Conservation (phyloP, 2,888 invertebrate genomes). For the Nephrotoma guestfalica region DNA sequence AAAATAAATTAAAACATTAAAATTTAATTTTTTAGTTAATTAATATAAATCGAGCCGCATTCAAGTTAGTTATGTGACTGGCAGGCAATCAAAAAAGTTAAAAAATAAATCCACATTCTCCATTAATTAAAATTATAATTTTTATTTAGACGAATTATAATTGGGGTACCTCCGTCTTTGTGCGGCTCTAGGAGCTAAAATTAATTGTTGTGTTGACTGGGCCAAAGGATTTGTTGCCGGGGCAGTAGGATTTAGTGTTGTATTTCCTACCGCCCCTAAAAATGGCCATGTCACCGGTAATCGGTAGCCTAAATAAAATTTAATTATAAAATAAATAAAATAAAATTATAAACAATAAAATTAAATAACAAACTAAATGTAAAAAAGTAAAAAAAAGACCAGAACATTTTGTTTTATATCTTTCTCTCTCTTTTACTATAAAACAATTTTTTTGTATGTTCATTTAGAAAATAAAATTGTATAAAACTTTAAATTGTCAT, state of each 20-base stretch:
- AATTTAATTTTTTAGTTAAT: neutral
- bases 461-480: neutral
- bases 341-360: conserved; percentile 6
- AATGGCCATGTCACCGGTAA: conserved; percentile 66
- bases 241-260: conserved; percentile 20
- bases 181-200: conserved; percentile 56
- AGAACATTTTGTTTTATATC: neutral
- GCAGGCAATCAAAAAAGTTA: neutral
- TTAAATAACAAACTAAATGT: neutral
- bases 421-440: neutral
- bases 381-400: neutral
- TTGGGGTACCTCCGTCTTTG: conserved; percentile 54
- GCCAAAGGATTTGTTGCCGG: conserved; percentile 32
- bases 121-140: neutral
- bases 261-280: conserved; percentile 41
- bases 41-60: neutral
- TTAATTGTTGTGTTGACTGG: conserved; percentile 41
- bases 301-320: conserved; percentile 46
- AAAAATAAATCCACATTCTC: neutral
- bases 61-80: neutral
- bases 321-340: conserved; percentile 5
- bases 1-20: neutral
- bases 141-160: neutral
- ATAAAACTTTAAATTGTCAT: neutral
- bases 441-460: neutral